Evolutionary conservation across 2,113 vertebrate species (phyloP).

Genomic region (Oplegnathus fasciatus): DNA sequence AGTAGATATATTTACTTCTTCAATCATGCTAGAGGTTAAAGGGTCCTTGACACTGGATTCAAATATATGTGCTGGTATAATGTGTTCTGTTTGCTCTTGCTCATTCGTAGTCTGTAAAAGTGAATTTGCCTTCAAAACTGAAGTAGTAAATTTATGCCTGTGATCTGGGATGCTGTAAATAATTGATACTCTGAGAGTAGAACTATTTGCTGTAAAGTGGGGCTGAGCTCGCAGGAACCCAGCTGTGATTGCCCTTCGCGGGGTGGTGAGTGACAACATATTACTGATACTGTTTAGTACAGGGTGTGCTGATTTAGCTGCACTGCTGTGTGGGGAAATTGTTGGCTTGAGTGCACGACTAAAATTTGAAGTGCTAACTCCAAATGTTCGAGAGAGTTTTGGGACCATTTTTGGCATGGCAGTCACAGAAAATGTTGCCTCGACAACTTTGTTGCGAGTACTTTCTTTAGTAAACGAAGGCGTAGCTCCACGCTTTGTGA

Average conservation of each 20-base stretch:
- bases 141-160: conserved; percentile 45
- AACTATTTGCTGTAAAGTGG: conserved; percentile 56
- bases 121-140: conserved; percentile 20
- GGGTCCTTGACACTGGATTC: conserved; percentile 28
- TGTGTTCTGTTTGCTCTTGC: conserved; percentile 19
- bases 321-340: neutral
- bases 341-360: conserved; percentile 5
- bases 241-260: conserved; percentile 11
- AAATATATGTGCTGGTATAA: conserved; percentile 22
- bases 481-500: neutral
- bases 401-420: neutral
- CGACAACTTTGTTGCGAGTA: neutral
- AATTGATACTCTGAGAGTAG: conserved; percentile 59
- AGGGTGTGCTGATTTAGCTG: conserved; percentile 18
- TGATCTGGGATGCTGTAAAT: conserved; percentile 65
- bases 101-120: conserved; percentile 26
- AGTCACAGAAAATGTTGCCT: neutral
- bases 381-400: neutral
- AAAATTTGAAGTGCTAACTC: conserved; percentile 21
- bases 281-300: conserved; percentile 26
- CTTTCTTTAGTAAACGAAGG: conserved; percentile 4
- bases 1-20: conserved; percentile 16
- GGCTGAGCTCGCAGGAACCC: conserved; percentile 42
- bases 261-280: conserved; percentile 35
- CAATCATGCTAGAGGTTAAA: conserved; percentile 31